Base-by-base conservation (phyloP, 2,888 invertebrate genomes). In the Drosophila pegasa region DNA sequence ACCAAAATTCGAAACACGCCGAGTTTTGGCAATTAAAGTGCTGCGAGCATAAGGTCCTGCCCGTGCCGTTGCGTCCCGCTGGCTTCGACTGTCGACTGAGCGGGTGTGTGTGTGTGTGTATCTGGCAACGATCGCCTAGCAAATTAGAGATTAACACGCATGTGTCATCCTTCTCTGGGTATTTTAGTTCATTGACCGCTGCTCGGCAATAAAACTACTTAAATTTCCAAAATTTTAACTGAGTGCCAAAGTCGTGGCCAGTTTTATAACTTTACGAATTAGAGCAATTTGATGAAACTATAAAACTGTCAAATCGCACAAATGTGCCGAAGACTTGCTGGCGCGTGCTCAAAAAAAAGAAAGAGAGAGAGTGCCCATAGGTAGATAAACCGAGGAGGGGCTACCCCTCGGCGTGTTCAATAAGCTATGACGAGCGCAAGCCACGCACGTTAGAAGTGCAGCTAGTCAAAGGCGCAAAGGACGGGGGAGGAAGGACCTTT, bases 91-190 rank as follows among this genome's bases (percentile, higher is more conserved):
- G 57, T 66, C 41, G 12, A n/a, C 2, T 22, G 4, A 59, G 37
- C 20, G 48, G 7, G 16, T 38, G 29, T 22, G 22, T 29, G n/a
- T 40, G 41, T 54, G 31, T 33, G 40, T 22, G 31, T 55, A 25
- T 43, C 18, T 45, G 62, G 37, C 74, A 63, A 71, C 73, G 85
- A 80, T 82, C 83, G 76, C 62, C 82, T 75, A 88, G 88, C 89
- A 89, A 89, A 88, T 88, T 88, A 82, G 78, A 88, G 84, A 87
- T 88, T 89, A 89, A 75, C 88, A 88, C 90, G 88, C 90, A 88
- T 87, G 78, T 85, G 85, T 72, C 87, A 84, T 87, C 87, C 83
- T 70, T 82, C 70, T 76, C 55, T 8, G 62, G 47, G 22, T 25
- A 61, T 45, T 43, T 57, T 62, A 55, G 88, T 88, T 88, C 88